Conservation (phyloP, 1,140 invertebrate species). For the Euwallacea similis region DNA sequence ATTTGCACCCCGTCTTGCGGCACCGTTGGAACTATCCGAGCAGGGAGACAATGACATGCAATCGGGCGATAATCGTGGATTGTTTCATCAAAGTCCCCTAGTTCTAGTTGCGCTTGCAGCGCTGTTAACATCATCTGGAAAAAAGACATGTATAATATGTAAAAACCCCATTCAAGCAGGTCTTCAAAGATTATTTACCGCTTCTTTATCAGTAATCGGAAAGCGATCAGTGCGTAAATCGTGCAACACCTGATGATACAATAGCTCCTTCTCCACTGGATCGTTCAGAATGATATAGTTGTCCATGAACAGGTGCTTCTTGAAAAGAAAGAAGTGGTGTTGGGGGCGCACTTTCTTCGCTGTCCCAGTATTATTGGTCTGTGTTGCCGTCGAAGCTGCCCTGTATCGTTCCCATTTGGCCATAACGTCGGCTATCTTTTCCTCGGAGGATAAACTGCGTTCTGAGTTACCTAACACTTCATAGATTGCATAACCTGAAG, state of each 20-base stretch:
- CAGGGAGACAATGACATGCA: slow-evolving; percentile 79
- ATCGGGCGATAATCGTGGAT: slow-evolving; percentile 74
- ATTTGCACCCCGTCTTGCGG: slow-evolving; percentile 78
- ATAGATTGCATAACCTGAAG: slow-evolving; percentile 60
- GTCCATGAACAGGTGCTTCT: slow-evolving; percentile 92
- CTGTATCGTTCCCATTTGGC: slow-evolving; percentile 92
- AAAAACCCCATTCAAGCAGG: neutral
- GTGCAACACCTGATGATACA: slow-evolving; percentile 95
- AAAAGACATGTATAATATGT: slow-evolving; percentile 16
- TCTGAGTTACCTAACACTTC: slow-evolving; percentile 73
- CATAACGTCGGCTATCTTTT: slow-evolving; percentile 92
- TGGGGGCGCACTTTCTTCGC: slow-evolving; percentile 56
- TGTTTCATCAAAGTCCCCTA: slow-evolving; percentile 76
- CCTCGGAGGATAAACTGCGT: slow-evolving; percentile 77
- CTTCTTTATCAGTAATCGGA: slow-evolving; percentile 89
- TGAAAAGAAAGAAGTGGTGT: slow-evolving; percentile 76
- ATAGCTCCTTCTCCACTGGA: slow-evolving; percentile 90
- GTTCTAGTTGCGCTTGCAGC: slow-evolving; percentile 89
- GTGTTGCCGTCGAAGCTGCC: slow-evolving; percentile 59
- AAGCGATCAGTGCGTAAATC: slow-evolving; percentile 87
- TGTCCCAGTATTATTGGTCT: slow-evolving; percentile 48
- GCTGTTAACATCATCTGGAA: slow-evolving; percentile 89
- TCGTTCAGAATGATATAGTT: slow-evolving; percentile 82
- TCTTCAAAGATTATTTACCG: slow-evolving; percentile 64
- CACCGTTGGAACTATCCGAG: slow-evolving; percentile 73